Evolutionary conservation across 1,140 invertebrate genomes (phyloP), one percentile per base, ranked within the genome.

Genomic region (Xylocopa sonorina): DNA sequence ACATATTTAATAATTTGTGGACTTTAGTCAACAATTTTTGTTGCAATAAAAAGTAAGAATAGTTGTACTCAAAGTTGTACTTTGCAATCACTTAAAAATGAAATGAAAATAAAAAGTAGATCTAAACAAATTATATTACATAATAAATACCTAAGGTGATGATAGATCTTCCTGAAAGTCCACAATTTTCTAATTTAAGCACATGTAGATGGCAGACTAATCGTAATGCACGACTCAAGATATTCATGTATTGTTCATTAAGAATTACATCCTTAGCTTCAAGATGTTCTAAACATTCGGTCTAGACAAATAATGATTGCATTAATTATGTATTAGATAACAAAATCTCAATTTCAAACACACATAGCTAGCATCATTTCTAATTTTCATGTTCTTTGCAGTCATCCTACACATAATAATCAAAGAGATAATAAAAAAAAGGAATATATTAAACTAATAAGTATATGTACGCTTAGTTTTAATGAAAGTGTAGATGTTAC

Each of bases 181-280:
- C 94, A 89, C 96, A 96, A 88, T 95, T 95, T 90, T 97, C 96
- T 83, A 97, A 92, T 92, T 97, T 96, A 48, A 97, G 91, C 27
- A 95, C 94, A 72, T 95, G 95, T 51, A 97, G 91, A 90, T 95
- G 95, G 27, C 95, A 94, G 24, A 94, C 94, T 78, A 95, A 91
- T 50, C 95, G 93, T 27, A 97, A 91, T 21, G 96, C 94, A 58
- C 96, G 93, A 68, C 95, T 95, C 67, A 97, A 89, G 66, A 96
- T 94, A 14, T 95, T 94, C 89, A 96, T 95, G 84, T 95, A 94
- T 55, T 95, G 93, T 88, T 97, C 96, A 83, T 95, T 95, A 38
- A 97, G 89, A 38, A 94, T 93, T 80, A 95, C 94, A 85, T 95
- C 95, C 43, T 94, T 92, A 21, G 95, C 94, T 92, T 97, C 96